Percentiles rank a stretch among this genome's conserved stretches.
Conservation (phyloP, 2,888 invertebrate genomes). For the Acleris holmiana region DNA sequence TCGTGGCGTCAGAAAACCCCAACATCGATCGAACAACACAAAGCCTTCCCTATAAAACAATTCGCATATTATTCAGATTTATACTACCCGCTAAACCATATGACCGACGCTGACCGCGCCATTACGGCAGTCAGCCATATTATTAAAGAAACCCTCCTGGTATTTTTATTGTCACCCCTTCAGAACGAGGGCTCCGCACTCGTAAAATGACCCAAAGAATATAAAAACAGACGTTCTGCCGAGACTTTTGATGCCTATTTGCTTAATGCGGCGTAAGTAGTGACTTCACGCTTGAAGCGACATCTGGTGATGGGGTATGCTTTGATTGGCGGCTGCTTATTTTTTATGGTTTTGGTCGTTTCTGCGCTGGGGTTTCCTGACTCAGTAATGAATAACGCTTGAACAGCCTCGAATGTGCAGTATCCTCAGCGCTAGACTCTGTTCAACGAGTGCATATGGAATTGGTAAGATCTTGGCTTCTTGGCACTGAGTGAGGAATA, state of each 20-base stretch:
- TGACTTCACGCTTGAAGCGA: slow-evolving; percentile 26
- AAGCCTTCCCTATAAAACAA: background rate
- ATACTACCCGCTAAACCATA: slow-evolving; percentile 5
- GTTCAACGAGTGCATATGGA: too few relatives aligned
- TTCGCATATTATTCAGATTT: slow-evolving; percentile 22
- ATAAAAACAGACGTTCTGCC: slow-evolving; percentile 37
- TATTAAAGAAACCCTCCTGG: slow-evolving; percentile 47
- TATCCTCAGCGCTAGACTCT: too few relatives aligned
- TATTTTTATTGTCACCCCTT: slow-evolving; percentile 42
- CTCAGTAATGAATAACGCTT: too few relatives aligned
- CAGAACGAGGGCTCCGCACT: slow-evolving; percentile 18
- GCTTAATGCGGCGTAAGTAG: slow-evolving; percentile 37
- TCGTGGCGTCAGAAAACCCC: background rate
- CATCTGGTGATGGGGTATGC: background rate
- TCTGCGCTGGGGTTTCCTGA: background rate
- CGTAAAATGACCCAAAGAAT: slow-evolving; percentile 33
- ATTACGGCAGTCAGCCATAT: slow-evolving; percentile 33
- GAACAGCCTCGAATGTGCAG: too few relatives aligned
- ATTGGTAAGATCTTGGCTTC: too few relatives aligned
- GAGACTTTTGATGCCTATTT: slow-evolving; percentile 43
- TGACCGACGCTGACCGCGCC: slow-evolving; percentile 25
- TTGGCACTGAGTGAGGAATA: too few relatives aligned
- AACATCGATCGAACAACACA: background rate
- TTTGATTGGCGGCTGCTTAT: slow-evolving; percentile 6
- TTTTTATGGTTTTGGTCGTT: slow-evolving; percentile 1